Evolutionary conservation across 1,140 invertebrate species (phyloP), one percentile per base, ranked within the genome.

Genomic region (Drosophila gunungcola): DNA sequence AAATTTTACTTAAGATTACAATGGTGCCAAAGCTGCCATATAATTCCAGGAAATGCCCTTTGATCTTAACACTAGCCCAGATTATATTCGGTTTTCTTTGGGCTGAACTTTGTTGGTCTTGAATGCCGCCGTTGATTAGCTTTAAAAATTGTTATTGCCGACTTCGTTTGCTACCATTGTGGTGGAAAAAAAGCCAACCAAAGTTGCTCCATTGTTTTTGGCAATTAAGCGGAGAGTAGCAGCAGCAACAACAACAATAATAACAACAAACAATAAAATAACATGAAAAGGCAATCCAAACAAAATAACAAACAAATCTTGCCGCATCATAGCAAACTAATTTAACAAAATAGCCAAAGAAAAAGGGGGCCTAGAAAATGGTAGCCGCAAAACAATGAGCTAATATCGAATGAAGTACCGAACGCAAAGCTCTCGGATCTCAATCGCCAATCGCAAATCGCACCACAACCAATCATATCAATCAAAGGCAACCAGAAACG

Each of bases 381-480:
- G 46, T 54, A 78, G 60, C 65, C 36, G 29, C 39, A 46, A 53
- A 73, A 75, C 72, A 75, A 69, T 69, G 65, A 32, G 34, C 46
- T 61, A 52, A 51, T 61, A 39, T 29, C 34, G 51, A 63, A 63
- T 41, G 41, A 25, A 51, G 16, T 21, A 32, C 29, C 13, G 74
- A 27, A 45, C 10, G 13, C 29, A 46, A 56, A 34, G n/a, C 25
- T 25, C n/a, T 41, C 46, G 34, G 13, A 62, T 42, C 53, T 29
- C 13, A 25, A 56, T 62, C n/a, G n/a, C 42, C 10, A 39, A 60
- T 58, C 42, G 3, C 46, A 60, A 63, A 58, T 68, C 62, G 62
- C 41, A 57, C 57, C 58, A 54, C 74, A 78, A 43, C 74, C 73
- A 82, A 83, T 83, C 78, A 85, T 85, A 76, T 85, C 82, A 85